A percentile compares a stretch with the other conserved stretches of the same genome.
phyloP scores from a whole-genome alignment of 1,140 invertebrate species.

The Drosophila kikkawai region DNA sequence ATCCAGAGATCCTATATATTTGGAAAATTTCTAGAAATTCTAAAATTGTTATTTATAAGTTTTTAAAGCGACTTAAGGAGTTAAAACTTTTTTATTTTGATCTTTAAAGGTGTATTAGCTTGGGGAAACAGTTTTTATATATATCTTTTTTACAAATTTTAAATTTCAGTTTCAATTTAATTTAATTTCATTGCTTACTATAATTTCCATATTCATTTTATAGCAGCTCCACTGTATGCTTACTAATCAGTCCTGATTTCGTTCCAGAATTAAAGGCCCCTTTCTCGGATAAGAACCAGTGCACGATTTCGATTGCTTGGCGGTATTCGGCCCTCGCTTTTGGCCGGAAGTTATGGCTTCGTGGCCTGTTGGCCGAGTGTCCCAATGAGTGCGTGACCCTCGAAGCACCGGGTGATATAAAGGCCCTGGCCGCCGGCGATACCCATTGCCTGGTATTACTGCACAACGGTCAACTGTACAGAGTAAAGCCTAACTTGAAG shows the following conservation, averaged over 20 bases:
- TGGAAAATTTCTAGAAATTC: not conserved
- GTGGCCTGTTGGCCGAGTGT: slow-evolving; percentile 40
- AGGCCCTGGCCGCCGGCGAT: slow-evolving; percentile 59
- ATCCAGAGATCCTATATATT: too few species aligned
- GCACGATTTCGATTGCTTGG: slow-evolving; percentile 64
- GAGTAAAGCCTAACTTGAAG: slow-evolving; percentile 41
- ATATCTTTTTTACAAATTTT: not conserved
- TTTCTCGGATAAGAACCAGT: slow-evolving; percentile 13
- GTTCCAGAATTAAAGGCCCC: slow-evolving; percentile 55
- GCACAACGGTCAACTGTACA: slow-evolving; percentile 62
- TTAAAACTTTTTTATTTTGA: not conserved
- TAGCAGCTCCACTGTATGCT: not conserved
- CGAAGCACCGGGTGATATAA: slow-evolving; percentile 38
- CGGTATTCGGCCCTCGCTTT: slow-evolving; percentile 65
- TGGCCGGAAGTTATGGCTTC: slow-evolving; percentile 45
- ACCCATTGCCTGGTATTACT: slow-evolving; percentile 69
- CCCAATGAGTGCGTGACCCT: slow-evolving; percentile 50
- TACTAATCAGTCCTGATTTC: slow-evolving; percentile 56
- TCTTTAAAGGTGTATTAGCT: not conserved
- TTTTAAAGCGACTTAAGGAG: not conserved
- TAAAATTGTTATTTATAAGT: not conserved
- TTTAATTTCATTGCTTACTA: too few species aligned
- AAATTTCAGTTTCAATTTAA: too few species aligned
- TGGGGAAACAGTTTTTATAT: too few species aligned
- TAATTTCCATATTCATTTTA: not conserved